Evolutionary conservation across 2,113 vertebrate species (phyloP), one percentile per base, ranked within the genome.

Genomic region (Phaethornis superciliosus): DNA sequence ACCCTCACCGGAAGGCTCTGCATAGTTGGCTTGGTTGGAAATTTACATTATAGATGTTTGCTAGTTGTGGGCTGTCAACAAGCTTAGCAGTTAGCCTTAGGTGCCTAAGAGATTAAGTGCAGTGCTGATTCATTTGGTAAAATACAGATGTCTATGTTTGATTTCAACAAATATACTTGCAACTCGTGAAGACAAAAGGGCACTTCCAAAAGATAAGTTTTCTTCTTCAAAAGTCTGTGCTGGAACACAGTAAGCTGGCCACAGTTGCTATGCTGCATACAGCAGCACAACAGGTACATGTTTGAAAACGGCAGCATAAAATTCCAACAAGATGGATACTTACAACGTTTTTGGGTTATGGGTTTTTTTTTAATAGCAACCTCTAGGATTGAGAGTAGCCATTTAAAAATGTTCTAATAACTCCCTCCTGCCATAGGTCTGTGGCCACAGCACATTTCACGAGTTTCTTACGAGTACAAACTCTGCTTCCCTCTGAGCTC

Each of bases 341-440:
- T 24, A 58, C 58, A 9, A 35, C 24, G 32, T 67, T 51, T 68
- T 40, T 78, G 21, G 2, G 4, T 42, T 54, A 7, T 28, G 22
- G 3, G 4, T 3, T 62, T 75, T 40, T 55, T 49, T 30, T n/a
- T 14, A 65, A 40, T 42, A 65, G 15, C 16, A n/a, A 27, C 51
- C 40, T 93, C 12, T 33, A 60, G 12, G 19, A 71, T 28, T 60
- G n/a, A 46, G 5, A 37, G 5, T 28, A 15, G 9, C 28, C n/a
- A 63, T 51, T 32, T 46, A n/a, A 85, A 77, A 70, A 35, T 42
- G 7, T 42, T 67, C 24, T 40, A 72, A 32, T 33, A 81, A 94
- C 17, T 99, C 95, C 2, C 98, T 99, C 62, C 98, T 98, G 96
- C 95, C 98, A 98, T 80, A 99, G 97, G 17, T 98, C 98, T 94